Percentiles rank a stretch among this genome's conserved stretches.
Conservation (phyloP, 2,888 invertebrate genomes). For the Capitulum mitella region DNA sequence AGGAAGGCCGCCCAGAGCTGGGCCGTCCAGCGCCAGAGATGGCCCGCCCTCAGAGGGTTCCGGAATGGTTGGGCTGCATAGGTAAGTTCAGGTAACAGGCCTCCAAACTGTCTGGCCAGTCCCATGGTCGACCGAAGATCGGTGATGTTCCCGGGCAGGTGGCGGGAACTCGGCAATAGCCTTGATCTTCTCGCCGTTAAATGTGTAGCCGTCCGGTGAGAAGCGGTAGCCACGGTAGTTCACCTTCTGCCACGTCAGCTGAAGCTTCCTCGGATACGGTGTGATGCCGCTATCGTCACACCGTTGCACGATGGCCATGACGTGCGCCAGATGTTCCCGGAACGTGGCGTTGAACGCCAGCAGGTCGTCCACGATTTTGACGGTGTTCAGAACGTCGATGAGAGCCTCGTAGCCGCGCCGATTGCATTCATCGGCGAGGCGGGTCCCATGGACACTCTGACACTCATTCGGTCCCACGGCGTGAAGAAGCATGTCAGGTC, state of each 20-base stretch:
- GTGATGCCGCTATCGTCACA: conserved; percentile 26
- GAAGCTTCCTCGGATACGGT: conserved; percentile 28
- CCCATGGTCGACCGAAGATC: conserved; percentile 8
- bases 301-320: conserved; percentile 10
- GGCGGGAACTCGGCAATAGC: conserved; percentile 26
- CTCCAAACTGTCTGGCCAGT: not conserved
- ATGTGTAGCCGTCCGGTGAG: conserved; percentile 12
- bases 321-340: conserved; percentile 22
- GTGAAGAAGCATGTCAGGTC: not conserved
- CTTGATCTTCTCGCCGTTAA: conserved; percentile 20
- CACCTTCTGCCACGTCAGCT: conserved; percentile 8
- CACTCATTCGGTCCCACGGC: not conserved
- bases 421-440: not conserved
- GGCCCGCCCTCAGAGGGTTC: too few relatives aligned
- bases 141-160: conserved; percentile 12
- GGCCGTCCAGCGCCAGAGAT: too few relatives aligned
- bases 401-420: not conserved
- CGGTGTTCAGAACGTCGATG: not conserved
- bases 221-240: conserved; percentile 25
- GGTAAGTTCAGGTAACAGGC: too few relatives aligned
- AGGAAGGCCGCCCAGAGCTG: too few relatives aligned
- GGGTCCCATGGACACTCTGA: conserved; percentile 17
- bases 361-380: conserved; percentile 15
- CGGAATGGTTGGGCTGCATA: too few relatives aligned
- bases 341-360: conserved; percentile 8